A percentile compares a stretch with the other conserved stretches of the same genome.
phyloP scores from a whole-genome alignment of 2,888 invertebrate species.

The Apodemia mormo region DNA sequence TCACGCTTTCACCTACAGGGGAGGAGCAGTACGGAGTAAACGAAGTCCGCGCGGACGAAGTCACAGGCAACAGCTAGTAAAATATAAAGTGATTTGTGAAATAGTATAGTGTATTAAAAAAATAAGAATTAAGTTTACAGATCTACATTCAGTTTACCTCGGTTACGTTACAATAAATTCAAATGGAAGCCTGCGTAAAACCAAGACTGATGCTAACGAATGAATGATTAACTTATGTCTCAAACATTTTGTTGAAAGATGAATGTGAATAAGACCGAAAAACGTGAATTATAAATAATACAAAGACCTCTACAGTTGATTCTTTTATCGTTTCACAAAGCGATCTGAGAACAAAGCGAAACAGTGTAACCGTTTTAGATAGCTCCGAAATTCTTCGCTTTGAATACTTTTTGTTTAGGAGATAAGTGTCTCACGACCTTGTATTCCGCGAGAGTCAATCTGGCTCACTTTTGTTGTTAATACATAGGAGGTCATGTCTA shows the following conservation, averaged over 20 bases:
- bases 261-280: not conserved
- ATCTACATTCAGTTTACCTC: too few species aligned
- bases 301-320: not conserved
- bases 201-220: not conserved
- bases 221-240: not conserved
- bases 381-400: not conserved
- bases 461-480: constrained; percentile 21
- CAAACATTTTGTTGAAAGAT: not conserved
- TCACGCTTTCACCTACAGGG: too few species aligned
- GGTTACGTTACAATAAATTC: too few species aligned
- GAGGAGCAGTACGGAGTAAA: too few species aligned
- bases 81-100: too few species aligned
- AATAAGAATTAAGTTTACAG: too few species aligned
- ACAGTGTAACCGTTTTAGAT: constrained; percentile 2
- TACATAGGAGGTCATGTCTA: not conserved
- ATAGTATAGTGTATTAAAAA: too few species aligned
- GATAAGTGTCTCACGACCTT: constrained; percentile 29
- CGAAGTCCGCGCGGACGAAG: too few species aligned
- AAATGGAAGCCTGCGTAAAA: too few species aligned
- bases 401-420: constrained; percentile 7
- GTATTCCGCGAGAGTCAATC: constrained; percentile 28
- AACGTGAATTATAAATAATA: constrained; percentile 1
- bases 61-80: too few species aligned
- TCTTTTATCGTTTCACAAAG: not conserved
- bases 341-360: constrained; percentile 5